These are phyloP conservation scores for Parnassius glacialis DNA, from an alignment of 2,888 invertebrate genomes.

Conservation along the genomic window DNA sequence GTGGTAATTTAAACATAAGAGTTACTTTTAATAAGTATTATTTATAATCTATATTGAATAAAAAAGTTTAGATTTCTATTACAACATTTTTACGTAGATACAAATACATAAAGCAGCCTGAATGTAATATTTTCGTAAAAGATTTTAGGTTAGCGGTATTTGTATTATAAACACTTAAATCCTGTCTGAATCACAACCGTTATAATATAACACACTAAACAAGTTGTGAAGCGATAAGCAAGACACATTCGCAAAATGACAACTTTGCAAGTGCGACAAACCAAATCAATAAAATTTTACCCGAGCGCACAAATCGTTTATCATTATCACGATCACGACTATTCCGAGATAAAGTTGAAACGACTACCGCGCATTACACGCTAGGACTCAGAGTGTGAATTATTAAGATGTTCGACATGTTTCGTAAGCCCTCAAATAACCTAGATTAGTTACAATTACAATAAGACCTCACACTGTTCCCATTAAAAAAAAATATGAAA, in stretches of 20 bases:
- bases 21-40: too few relatives aligned
- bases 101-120: too few relatives aligned
- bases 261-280: conserved; percentile 1
- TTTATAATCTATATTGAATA: too few relatives aligned
- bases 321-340: not conserved
- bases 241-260: not conserved
- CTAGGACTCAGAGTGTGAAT: too few relatives aligned
- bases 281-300: conserved; percentile 9
- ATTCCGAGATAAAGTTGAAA: not conserved
- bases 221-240: conserved; percentile 5
- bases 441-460: too few relatives aligned
- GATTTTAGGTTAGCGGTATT: not conserved
- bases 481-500: too few relatives aligned
- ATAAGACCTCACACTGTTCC: too few relatives aligned
- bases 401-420: not conserved
- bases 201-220: not conserved
- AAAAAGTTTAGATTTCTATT: too few relatives aligned
- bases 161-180: not conserved
- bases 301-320: conserved; percentile 5
- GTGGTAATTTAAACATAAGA: too few relatives aligned
- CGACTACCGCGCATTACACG: too few relatives aligned
- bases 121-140: not conserved
- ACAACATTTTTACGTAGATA: too few relatives aligned
- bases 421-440: not conserved
- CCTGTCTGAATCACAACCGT: not conserved